Evolutionary conservation across 2,797 vertebrate species (phyloP).

Genomic region (Miichthys miiuy): DNA sequence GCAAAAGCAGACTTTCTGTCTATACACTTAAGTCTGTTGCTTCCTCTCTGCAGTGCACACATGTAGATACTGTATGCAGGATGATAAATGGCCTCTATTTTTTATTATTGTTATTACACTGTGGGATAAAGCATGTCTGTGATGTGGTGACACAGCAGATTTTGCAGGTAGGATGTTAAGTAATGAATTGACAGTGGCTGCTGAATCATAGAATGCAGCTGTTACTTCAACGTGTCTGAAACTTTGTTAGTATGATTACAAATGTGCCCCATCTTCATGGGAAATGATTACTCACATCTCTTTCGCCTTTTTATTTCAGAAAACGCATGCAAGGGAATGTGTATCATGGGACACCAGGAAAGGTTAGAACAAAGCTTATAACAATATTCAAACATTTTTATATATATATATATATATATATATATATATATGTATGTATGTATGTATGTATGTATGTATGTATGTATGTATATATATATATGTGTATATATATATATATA

Average conservation of each 20-base stretch:
- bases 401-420: too few species aligned
- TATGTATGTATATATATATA: too few species aligned
- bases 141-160: neutral
- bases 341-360: constrained; percentile 85
- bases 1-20: neutral
- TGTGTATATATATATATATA: too few species aligned
- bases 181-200: neutral
- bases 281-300: neutral
- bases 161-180: neutral
- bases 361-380: constrained; percentile 67
- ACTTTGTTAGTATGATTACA: neutral
- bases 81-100: neutral
- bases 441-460: too few species aligned
- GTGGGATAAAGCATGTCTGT: neutral
- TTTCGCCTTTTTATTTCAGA: constrained; percentile 65
- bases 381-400: neutral
- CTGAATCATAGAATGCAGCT: neutral
- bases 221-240: neutral
- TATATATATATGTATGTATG: too few species aligned
- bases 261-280: neutral
- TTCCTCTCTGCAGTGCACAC: neutral
- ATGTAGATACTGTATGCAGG: too few species aligned
- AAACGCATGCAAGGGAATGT: constrained; percentile 69
- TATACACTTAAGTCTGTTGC: neutral
- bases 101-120: neutral